Base-by-base conservation (phyloP, 2,888 invertebrate genomes). In the Platypus cylindrus region DNA sequence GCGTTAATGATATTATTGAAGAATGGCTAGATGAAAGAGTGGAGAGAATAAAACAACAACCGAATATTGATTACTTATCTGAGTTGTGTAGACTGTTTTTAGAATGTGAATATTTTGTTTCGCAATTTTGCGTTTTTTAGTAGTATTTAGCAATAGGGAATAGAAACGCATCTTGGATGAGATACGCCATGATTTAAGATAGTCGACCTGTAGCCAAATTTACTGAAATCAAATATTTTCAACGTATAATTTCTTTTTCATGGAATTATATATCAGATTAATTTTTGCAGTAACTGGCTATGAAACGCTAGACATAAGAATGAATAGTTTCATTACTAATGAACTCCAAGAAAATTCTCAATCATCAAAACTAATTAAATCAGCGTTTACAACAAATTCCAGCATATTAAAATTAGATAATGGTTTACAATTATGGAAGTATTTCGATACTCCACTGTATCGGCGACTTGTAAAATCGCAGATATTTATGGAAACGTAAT, bases 381-480 rank as follows among this genome's bases (percentile, higher is more conserved):
- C 86, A 1, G 81, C 87, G 1, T 72, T 78, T 41, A 66, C 66
- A 1, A 78, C 83, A 3, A 89, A 87, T 50, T 70, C 74, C 45
- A 73, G 71, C 23, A 73, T 77, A 28, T 63, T 79, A 49, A 69
- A 68, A 51, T 68, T 79, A 2, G 83, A 84, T 50, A 77, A 78
- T 54, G 77, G 78, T 1, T 64, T 64, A 1, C 68, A 73, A 40
- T 53, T 82, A 3, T 89, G 87, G 84, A 71, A 67, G 37, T 65
- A 67, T 42, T 72, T 81, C 42, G 68, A 75, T 39, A 87, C 87
- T 0, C 78, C 83, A 0, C 54, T 75, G 11, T 89, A 82, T 50
- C 73, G 60, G 32, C 75, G 71, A 58, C 62, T 89, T 13, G 68
- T 65, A 7, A 63, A 66, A 35, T 73, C 82, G 15, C 83, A 85